Conservation (phyloP, 2,113 vertebrate species). For the Barbus barbus region DNA sequence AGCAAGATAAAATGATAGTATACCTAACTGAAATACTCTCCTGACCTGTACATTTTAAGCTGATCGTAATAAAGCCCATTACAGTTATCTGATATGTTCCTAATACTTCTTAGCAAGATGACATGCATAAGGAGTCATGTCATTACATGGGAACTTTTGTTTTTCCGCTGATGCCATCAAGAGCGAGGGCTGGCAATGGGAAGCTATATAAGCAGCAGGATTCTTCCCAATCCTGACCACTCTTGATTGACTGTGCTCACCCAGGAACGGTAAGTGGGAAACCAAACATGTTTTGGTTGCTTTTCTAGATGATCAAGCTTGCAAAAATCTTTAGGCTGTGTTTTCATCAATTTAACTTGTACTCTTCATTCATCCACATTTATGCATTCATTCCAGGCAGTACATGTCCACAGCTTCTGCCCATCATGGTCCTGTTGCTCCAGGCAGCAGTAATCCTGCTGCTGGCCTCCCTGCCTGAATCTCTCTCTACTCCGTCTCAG, state of each 20-base stretch:
- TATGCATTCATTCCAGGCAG: background rate
- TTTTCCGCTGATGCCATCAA: constrained; percentile 63
- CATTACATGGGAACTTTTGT: constrained; percentile 59
- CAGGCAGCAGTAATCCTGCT: constrained; percentile 72
- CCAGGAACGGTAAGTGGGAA: constrained; percentile 9
- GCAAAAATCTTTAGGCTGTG: background rate
- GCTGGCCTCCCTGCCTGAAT: constrained; percentile 47
- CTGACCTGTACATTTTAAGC: constrained; percentile 55
- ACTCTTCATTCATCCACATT: background rate
- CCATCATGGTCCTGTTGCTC: constrained; percentile 79
- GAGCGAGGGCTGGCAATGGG: constrained; percentile 52
- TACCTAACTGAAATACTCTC: constrained; percentile 2
- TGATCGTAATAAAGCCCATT: constrained; percentile 25
- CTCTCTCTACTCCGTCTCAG: constrained; percentile 62
- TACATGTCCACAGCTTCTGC: constrained; percentile 52
- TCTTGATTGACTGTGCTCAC: background rate
- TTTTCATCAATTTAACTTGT: background rate
- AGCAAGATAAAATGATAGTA: background rate
- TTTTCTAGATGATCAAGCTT: background rate
- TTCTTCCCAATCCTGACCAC: background rate
- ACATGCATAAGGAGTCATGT: constrained; percentile 60
- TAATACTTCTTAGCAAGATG: constrained; percentile 63
- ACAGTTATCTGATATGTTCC: constrained; percentile 54
- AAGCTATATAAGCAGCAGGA: constrained; percentile 24
- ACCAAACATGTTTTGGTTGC: too few species aligned